Base-by-base conservation (phyloP, 2,797 vertebrate species). In the Girardinus metallicus region DNA sequence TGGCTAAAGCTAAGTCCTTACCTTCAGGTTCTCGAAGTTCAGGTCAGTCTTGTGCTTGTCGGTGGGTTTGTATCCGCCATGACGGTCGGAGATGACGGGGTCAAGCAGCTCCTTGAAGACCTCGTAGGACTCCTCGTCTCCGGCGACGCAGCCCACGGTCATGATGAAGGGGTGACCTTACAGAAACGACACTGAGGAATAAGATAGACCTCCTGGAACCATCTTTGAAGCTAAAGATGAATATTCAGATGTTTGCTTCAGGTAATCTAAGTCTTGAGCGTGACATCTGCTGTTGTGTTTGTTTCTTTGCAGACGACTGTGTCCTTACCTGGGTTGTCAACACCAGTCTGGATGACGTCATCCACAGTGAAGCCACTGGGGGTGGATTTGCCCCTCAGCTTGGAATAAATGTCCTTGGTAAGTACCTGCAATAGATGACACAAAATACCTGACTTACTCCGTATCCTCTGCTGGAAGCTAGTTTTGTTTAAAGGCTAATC, bases 91-190 rank as follows among this genome's bases (percentile, higher is more conserved):
- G 93, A 98, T 98, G 93, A 98, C 12, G 34, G 97, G 96, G 92
- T 98, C 97, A 0, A 98, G 89, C 79, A 98, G 95, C 0, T 97
- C 97, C 94, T 97, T 98, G 95, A 98, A 98, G 49, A 97, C 91
- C 0, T 91, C 92, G 0, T 98, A 98, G 88, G 94, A 96, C 88
- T 98, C 97, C 91, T 98, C 97, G 34, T 98, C 97, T 55, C 97
- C 97, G 8, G 97, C 97, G 10, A 98, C 95, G 0, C 97, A 98
- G 93, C 97, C 97, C 77, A 98, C 97, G 0, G 97, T 98, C 97
- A 98, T 98, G 96, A 98, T 98, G 96, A 95, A 98, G 78, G 97
- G 97, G 89, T 98, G 97, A 77, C 97, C 97, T 98, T 83, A 9
- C 13, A 46, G 70, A 79, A 23, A 49, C 41, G 26, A 29, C 0